Conservation (phyloP, 2,113 vertebrate species). For the Lycaon pictus region DNA sequence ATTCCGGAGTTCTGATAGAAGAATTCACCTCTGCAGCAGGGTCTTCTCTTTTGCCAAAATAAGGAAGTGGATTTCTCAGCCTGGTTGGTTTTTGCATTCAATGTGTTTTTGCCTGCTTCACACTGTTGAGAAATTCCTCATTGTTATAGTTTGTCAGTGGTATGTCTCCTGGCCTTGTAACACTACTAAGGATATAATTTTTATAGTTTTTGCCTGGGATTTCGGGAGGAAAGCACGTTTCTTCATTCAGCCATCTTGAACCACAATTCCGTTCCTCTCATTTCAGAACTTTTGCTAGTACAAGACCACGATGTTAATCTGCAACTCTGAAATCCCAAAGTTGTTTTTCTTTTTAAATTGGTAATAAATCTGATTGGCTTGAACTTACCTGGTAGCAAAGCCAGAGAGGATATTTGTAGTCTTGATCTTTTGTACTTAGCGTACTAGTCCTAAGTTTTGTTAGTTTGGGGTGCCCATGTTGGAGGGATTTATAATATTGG, state of each 20-base stretch:
- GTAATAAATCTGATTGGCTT: slow-evolving; percentile 18
- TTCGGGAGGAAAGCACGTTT: neutral
- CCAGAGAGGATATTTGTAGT: neutral
- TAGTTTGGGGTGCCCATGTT: neutral
- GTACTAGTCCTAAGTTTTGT: neutral
- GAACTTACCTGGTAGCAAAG: neutral
- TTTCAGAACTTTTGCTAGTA: neutral
- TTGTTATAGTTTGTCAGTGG: neutral
- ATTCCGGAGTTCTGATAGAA: neutral
- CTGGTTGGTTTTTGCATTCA: neutral
- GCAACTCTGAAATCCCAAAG: neutral
- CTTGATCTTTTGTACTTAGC: neutral
- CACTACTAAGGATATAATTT: neutral
- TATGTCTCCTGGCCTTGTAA: neutral
- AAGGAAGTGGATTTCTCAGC: neutral
- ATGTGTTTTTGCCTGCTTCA: slow-evolving; percentile 9
- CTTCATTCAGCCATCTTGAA: neutral
- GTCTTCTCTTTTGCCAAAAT: neutral
- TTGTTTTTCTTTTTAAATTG: neutral
- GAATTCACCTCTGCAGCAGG: neutral
- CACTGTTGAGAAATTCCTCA: neutral
- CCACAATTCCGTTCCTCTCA: neutral
- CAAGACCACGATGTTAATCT: neutral
- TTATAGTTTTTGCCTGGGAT: neutral
- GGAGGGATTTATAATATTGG: neutral